These are phyloP conservation scores for Heliconius sara DNA, from an alignment of 2,888 invertebrate species.

Conservation along the genomic window DNA sequence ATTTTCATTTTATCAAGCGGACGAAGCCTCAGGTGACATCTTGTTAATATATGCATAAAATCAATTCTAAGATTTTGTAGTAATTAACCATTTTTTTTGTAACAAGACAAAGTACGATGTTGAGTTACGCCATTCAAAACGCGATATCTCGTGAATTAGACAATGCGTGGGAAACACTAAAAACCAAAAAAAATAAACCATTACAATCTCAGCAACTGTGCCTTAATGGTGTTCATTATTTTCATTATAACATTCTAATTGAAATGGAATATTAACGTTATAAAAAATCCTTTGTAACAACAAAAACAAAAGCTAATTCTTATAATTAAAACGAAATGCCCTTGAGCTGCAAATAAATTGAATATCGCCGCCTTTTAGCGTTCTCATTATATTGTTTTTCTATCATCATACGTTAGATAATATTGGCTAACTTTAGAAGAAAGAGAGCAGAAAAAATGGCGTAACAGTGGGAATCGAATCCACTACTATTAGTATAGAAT, in stretches of 20 bases:
- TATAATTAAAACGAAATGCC: constrained; percentile 38
- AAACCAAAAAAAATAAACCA: background rate
- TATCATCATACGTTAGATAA: background rate
- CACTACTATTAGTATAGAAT: too few relatives aligned
- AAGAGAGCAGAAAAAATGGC: background rate
- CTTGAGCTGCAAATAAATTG: constrained; percentile 26
- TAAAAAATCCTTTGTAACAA: constrained; percentile 22
- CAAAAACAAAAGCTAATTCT: constrained; percentile 28
- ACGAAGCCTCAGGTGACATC: too few relatives aligned
- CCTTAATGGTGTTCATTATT: background rate
- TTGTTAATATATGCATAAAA: too few relatives aligned
- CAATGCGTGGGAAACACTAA: background rate
- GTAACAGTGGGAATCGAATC: too few relatives aligned
- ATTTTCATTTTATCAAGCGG: too few relatives aligned
- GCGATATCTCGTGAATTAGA: background rate
- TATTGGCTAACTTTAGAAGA: background rate
- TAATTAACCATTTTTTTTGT: background rate
- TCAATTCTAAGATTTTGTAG: too few relatives aligned
- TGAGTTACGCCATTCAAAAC: background rate
- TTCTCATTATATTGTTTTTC: constrained; percentile 6
- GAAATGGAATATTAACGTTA: constrained; percentile 3
- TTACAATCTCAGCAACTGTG: background rate
- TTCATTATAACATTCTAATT: constrained; percentile 11
- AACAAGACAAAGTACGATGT: background rate
- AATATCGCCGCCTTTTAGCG: constrained; percentile 2